Conservation (phyloP, 2,797 vertebrate genomes). For the Hirundo rustica region DNA sequence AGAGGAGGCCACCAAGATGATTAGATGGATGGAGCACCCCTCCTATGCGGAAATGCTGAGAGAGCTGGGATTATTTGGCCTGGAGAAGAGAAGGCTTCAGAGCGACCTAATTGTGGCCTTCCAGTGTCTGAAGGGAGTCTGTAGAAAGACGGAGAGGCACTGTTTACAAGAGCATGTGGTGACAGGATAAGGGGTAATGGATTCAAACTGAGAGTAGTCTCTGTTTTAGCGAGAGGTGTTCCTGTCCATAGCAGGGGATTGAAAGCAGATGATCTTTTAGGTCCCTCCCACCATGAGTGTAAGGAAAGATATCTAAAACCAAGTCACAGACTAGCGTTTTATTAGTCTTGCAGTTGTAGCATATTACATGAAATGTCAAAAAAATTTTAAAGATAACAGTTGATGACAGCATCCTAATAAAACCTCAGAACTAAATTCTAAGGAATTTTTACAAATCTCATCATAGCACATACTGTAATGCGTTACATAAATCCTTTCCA, state of each 20-base stretch:
- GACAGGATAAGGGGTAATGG: background rate
- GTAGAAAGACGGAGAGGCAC: background rate
- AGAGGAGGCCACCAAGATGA: background rate
- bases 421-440: background rate
- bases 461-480: background rate
- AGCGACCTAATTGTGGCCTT: rapidly evolving
- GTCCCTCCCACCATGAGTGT: background rate
- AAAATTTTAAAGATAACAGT: background rate
- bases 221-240: no score
- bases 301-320: background rate
- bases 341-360: background rate
- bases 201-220: background rate
- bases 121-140: background rate
- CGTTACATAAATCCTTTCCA: background rate
- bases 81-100: background rate
- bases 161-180: background rate
- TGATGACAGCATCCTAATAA: background rate
- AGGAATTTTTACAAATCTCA: background rate
- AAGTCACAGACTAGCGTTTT: background rate
- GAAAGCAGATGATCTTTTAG: background rate
- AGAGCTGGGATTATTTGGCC: background rate
- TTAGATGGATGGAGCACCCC: background rate
- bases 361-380: background rate
- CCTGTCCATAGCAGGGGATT: background rate
- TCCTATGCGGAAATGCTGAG: background rate